Evolutionary conservation across 2,888 invertebrate species (phyloP).

Genomic region (Ophioninae sp.): DNA sequence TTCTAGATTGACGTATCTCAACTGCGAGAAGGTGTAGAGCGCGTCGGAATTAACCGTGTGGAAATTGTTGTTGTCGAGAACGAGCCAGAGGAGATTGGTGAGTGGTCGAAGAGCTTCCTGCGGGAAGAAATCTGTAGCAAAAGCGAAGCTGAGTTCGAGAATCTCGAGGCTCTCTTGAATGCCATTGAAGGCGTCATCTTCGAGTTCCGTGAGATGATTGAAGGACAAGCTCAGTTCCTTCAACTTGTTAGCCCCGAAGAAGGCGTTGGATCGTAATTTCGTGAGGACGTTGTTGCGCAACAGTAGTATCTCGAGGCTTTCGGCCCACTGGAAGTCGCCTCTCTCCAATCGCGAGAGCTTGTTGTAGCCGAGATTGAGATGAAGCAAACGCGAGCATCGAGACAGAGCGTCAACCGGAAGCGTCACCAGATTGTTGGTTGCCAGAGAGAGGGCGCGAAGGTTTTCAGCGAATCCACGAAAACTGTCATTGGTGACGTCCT

Average conservation of each 20-base stretch:
- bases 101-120: slow-evolving; percentile 89
- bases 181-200: slow-evolving; percentile 90
- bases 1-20: slow-evolving; percentile 91
- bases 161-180: slow-evolving; percentile 89
- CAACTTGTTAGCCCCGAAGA: slow-evolving; percentile 86
- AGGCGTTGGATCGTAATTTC: slow-evolving; percentile 79
- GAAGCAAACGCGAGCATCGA: slow-evolving; percentile 89
- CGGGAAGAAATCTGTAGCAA: slow-evolving; percentile 90
- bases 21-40: slow-evolving; percentile 82
- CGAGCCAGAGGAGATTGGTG: slow-evolving; percentile 90
- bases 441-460: slow-evolving; percentile 89
- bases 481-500: slow-evolving; percentile 85
- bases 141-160: slow-evolving; percentile 92
- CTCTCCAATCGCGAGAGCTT: slow-evolving; percentile 89
- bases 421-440: slow-evolving; percentile 89
- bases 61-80: slow-evolving; percentile 93
- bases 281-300: slow-evolving; percentile 92
- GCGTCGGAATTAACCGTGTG: slow-evolving; percentile 88
- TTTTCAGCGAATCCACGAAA: slow-evolving; percentile 83
- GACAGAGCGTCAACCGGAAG: slow-evolving; percentile 87
- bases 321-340: slow-evolving; percentile 91
- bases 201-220: slow-evolving; percentile 92
- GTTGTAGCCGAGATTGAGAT: slow-evolving; percentile 94
- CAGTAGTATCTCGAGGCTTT: slow-evolving; percentile 89
- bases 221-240: slow-evolving; percentile 95